A percentile compares a stretch with the other conserved stretches of the same genome.
Conservation (phyloP, 2,888 invertebrate species). For the Drosophila rellima region DNA sequence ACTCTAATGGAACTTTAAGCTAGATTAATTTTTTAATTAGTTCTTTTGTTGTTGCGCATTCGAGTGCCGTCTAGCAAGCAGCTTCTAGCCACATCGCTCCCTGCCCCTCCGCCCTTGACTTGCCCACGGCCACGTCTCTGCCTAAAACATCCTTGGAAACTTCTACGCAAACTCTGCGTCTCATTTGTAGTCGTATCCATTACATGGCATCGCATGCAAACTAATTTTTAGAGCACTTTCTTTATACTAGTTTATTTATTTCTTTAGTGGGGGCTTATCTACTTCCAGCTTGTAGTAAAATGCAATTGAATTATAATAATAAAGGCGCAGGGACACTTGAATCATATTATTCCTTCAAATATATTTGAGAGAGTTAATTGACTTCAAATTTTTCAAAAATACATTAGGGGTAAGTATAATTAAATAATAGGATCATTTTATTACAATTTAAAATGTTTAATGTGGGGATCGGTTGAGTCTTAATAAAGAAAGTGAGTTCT, state of each 20-base stretch:
- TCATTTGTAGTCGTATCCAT: conserved; percentile 76
- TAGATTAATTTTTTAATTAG: conserved; percentile 84
- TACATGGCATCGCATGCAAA: conserved; percentile 72
- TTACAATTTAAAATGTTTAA: no score
- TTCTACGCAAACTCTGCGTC: conserved; percentile 41
- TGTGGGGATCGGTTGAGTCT: not conserved
- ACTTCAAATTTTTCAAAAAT: no score
- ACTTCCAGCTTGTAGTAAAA: not conserved
- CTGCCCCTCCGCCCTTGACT: not conserved
- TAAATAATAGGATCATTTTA: no score
- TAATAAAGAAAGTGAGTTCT: not conserved
- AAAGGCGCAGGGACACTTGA: no score
- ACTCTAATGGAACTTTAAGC: conserved; percentile 81
- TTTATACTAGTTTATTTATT: conserved; percentile 53
- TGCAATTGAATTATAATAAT: not conserved
- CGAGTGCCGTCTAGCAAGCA: conserved; percentile 62
- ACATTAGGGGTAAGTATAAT: no score
- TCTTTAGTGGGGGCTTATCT: conserved; percentile 2
- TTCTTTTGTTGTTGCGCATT: conserved; percentile 81
- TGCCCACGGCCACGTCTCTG: conserved; percentile 4
- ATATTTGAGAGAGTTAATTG: no score
- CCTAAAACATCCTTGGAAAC: conserved; percentile 60
- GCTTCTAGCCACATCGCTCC: conserved; percentile 17
- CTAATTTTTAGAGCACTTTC: conserved; percentile 70
- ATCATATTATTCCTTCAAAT: no score